Evolutionary conservation across 1,140 invertebrate genomes (phyloP), one percentile per base, ranked within the genome.

Genomic region (Thereuonema tuberculata): DNA sequence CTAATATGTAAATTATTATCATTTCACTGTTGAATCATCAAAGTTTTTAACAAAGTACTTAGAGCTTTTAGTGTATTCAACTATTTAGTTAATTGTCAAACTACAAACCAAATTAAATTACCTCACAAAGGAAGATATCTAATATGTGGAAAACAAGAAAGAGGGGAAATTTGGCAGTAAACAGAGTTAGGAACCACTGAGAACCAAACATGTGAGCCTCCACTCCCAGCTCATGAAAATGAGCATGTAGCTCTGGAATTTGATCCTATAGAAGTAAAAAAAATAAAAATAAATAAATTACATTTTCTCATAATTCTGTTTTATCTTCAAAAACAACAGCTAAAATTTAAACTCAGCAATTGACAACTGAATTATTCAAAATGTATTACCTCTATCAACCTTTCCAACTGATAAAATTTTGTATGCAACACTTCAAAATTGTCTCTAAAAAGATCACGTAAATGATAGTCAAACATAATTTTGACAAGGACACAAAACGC

Each of bases 161-260:
- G 0, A 99, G 77, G 1, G 96, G 96, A 76, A 99, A 99, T 70
- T 97, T 87, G 17, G 96, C 94, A 1, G 96, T 99, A 76, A 96
- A 99, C 15, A 99, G 76, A 0, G 96, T 99, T 24, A 99, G 82
- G 78, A 99, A 98, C 97, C 97, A 99, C 77, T 99, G 96, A 29
- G 90, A 93, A 24, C 94, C 96, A 75, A 93, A 99, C 96, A 99
- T 99, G 76, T 99, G 96, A 57, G 92, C 87, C 75, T 99, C 96
- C 49, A 99, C 83, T 43, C 88, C 86, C 69, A 93, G 82, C 69
- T 90, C 86, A 63, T 78, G 78, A 75, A 99, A 98, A 75, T 99
- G 96, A 61, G 83, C 81, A 68, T 85, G 86, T 47, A 99, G 73
- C 63, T 95, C 90, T 0, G 85, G 84, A 53, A 97, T 71, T 74